Conservation (phyloP, 2,888 invertebrate species). For the Flexamia atlantica region DNA sequence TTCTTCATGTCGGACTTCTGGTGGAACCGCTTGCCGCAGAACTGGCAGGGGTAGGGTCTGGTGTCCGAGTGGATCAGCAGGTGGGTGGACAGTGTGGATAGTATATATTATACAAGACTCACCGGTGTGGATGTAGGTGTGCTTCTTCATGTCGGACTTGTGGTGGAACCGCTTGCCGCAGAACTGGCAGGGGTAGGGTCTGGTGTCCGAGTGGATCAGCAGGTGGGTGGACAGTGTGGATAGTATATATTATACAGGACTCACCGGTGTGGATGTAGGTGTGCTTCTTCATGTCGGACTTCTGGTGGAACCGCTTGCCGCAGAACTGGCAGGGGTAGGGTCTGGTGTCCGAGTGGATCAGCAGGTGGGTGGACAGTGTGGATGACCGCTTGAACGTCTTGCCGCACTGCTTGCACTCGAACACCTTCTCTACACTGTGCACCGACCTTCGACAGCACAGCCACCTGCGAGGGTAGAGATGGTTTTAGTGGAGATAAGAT, state of each 20-base stretch:
- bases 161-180: slow-evolving; percentile 95
- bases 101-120: slow-evolving; percentile 71
- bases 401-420: slow-evolving; percentile 98
- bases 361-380: slow-evolving; percentile 96
- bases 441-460: slow-evolving; percentile 84
- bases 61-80: slow-evolving; percentile 3
- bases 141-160: slow-evolving; percentile 96
- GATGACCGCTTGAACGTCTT: slow-evolving; percentile 98
- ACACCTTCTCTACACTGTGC: slow-evolving; percentile 95
- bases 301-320: slow-evolving; percentile 99
- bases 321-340: slow-evolving; percentile 99
- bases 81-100: slow-evolving; percentile 77
- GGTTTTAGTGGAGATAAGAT: too few species aligned
- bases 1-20: slow-evolving; percentile 99
- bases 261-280: slow-evolving; percentile 96
- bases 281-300: slow-evolving; percentile 99
- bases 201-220: slow-evolving; percentile 91
- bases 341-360: slow-evolving; percentile 97
- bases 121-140: slow-evolving; percentile 95
- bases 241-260: slow-evolving; percentile 72
- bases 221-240: slow-evolving; percentile 84
- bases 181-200: slow-evolving; percentile 93
- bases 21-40: slow-evolving; percentile 97
- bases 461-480: slow-evolving; percentile 66
- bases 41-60: slow-evolving; percentile 84